Base-by-base conservation (phyloP, 2,888 invertebrate genomes). In the Thalpophila matura region DNA sequence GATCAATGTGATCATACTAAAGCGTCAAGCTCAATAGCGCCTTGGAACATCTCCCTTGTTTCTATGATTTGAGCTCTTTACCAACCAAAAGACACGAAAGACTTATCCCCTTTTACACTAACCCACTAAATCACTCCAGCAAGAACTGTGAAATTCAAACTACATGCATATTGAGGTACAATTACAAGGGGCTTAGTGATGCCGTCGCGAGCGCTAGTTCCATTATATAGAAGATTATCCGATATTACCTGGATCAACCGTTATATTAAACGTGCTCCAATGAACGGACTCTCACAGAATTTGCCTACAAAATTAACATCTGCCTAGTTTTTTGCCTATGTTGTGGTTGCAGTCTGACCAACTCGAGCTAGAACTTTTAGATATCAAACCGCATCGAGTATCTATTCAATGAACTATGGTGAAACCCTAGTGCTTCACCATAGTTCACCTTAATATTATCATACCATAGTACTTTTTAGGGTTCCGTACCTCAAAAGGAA, bases 181-280 rank as follows among this genome's bases (percentile, higher is more conserved):
- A 80, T 79, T 72, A 74, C 76, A 68, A 61, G 51, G 46, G 56
- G 75, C 66, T 80, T 76, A 79, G 65, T 35, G 38, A 40, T 37
- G 63, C 59, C 56, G 65, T 62, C 65, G 78, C 64, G 64, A 55
- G 46, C 74, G 63, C 46, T 54, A 57, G 75, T 74, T 67, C 77
- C 72, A 80, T 80, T 74, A 77, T 62, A 61, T 63, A 56, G 68
- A 46, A 70, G 81, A 77, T 81, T 80, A 81, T 81, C 77, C 64
- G 65, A 59, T 73, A 80, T 74, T 69, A 80, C 62, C 47, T 29
- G 73, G 80, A 77, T 81, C 79, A 81, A 64, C 61, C 24, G 65
- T 49, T 47, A 50, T 67, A 74, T 71, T 75, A 69, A 75, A 76
- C 54, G 42, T 54, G 61, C 63, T 72, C 42, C 55, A 74, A 49